Conservation (phyloP, 2,888 invertebrate genomes). For the Petrolisthes cinctipes region DNA sequence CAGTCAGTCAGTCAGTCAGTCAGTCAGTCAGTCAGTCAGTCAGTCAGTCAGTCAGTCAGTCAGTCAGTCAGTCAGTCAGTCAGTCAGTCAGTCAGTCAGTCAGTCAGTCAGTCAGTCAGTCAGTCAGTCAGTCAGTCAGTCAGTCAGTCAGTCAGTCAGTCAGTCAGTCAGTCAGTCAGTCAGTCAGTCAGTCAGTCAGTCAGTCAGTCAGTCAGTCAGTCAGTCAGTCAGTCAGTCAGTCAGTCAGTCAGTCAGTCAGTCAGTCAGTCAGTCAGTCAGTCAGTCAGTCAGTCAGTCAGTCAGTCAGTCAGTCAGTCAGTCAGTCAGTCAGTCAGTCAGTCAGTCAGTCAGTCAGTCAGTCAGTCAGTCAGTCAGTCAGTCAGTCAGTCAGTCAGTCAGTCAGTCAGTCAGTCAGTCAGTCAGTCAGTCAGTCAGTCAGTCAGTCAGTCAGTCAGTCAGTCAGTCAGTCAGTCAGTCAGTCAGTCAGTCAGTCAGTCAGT, state of each 20-base stretch:
- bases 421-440: background rate
- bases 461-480: constrained; percentile 11
- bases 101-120: constrained; percentile 1
- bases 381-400: too few relatives aligned
- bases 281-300: background rate
- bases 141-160: constrained; percentile 24
- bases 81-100: constrained; percentile 5
- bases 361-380: too few relatives aligned
- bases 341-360: background rate
- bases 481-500: too few relatives aligned
- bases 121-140: constrained; percentile 15
- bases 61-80: background rate
- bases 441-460: background rate
- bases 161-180: constrained; percentile 26
- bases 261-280: constrained; percentile 20
- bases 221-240: constrained; percentile 24
- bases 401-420: too few relatives aligned
- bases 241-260: constrained; percentile 24
- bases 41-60: too few relatives aligned
- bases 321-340: constrained; percentile 7
- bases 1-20: too few relatives aligned
- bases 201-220: constrained; percentile 24
- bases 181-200: constrained; percentile 24
- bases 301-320: constrained; percentile 12
- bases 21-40: too few relatives aligned